Base-by-base conservation (phyloP, 2,888 invertebrate species). In the Leptopilina syphax region DNA sequence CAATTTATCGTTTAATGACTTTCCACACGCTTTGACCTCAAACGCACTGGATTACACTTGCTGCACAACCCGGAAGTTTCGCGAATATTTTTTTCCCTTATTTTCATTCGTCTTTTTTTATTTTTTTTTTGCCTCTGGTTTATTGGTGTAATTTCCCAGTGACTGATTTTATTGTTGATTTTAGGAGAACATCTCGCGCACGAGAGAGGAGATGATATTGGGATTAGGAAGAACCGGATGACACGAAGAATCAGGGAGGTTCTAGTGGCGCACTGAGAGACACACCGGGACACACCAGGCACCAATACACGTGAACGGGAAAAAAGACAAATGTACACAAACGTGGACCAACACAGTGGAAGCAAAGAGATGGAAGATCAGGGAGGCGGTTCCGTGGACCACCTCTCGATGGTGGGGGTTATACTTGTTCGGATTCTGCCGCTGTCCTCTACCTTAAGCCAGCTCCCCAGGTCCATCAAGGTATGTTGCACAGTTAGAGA, bases 321-420 rank as follows among this genome's bases (percentile, higher is more conserved):
- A 57, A 73, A 73, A 73, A 73, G 86, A 87, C 85, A 84, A 85
- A 84, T 86, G 80, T 79, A 82, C 81, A 84, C 81, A 84, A 82
- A 84, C 85, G 80, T 78, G 78, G 77, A 82, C 85, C 81, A 80
- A 85, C 86, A 88, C 88, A 87, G 86, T 87, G 85, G 85, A 83
- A 86, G 82, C 80, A 86, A 84, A 84, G 85, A 86, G 88, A 90
- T 88, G 87, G 88, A 85, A 86, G 87, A 89, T 87, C 87, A 86
- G 84, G 88, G 90, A 90, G 91, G 91, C 91, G 91, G 90, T 89
- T 88, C 90, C 87, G 88, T 89, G 90, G 89, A 90, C 89, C 88
- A 90, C 91, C 91, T 88, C 87, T 84, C 85, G 82, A 80, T 85
- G 86, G 88, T 88, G 89, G 89, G 88, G 86, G 83, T 80, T 79